Evolutionary conservation across 2,888 invertebrate genomes (phyloP), one percentile per base, ranked within the genome.

Genomic region (Schizaphis graminum): DNA sequence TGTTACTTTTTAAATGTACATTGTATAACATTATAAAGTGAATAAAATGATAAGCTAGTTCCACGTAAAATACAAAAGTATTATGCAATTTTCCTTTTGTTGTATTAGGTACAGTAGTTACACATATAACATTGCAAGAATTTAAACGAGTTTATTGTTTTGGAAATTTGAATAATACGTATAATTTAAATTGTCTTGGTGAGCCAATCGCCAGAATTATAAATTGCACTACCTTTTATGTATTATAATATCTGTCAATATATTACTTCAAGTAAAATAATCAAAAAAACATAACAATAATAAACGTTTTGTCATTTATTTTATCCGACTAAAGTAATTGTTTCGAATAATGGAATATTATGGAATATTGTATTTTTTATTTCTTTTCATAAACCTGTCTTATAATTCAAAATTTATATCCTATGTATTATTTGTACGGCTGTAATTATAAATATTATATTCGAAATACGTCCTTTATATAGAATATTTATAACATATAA

Each of bases 51-150:
- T 92, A 92, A 87, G 92, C 49, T 47, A 41, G 26, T 91, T 49
- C 35, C 49, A 21, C 47, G 92, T 49, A 35, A 67, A 49, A 87
- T 61, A n/a, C 26, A 16, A 86, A 47, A 87, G 49, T 28, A 67
- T 92, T 92, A 87, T 49, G 92, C 61, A 92, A 92, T 87, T 35
- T 67, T 61, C 87, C 35, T 92, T 56, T 92, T 61, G 61, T 92
- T 91, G 13, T 24, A 77, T 35, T 77, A 35, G 67, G 67, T 35
- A 35, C n/a, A 85, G 21, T 77, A 35, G 67, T 16, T 35, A 35
- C n/a, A 85, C 28, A 1, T 41, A 86, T 87, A 47, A 47, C 49
- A 44, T 49, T 28, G 35, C n/a, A n/a, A n/a, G 61, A 86, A 92
- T 92, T 92, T 28, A 26, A 47, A 49, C 21, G 28, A 61, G 87